Conservation (phyloP, 92 coral and sea anemone species). For the Umimayanthus kanabou region DNA sequence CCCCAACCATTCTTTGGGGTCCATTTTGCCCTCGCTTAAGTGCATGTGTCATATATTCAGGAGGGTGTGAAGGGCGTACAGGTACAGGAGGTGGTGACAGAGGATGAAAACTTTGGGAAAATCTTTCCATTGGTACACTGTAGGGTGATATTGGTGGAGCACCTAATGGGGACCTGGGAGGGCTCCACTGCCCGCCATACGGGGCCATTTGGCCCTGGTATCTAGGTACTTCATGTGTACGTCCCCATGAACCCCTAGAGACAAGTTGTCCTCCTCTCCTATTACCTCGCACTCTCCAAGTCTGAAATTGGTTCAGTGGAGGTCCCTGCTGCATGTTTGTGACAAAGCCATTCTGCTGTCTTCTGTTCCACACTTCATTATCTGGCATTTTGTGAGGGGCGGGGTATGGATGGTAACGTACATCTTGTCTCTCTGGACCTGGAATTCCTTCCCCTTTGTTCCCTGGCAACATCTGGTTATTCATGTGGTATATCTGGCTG, state of each 20-base stretch:
- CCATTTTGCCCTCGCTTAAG: not conserved
- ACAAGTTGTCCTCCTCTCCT: not conserved
- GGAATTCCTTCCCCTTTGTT: not conserved
- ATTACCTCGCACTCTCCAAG: slow-evolving; percentile 32
- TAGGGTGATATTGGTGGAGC: not conserved
- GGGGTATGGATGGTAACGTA: slow-evolving; percentile 20
- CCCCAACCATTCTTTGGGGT: slow-evolving; percentile 2
- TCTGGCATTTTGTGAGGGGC: not conserved
- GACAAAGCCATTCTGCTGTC: slow-evolving; percentile 25
- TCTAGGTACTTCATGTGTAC: not conserved
- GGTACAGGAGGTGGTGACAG: slow-evolving; percentile 4
- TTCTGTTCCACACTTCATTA: not conserved
- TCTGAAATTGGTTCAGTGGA: slow-evolving; percentile 6
- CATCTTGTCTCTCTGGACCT: not conserved
- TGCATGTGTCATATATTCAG: slow-evolving; percentile 15
- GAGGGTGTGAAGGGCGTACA: not conserved
- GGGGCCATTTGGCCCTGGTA: slow-evolving; percentile 30
- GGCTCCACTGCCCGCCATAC: slow-evolving; percentile 17
- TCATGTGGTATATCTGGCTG: not conserved
- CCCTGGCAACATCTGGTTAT: not conserved
- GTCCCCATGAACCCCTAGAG: slow-evolving; percentile 26
- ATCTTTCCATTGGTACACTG: not conserved
- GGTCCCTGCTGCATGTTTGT: not conserved
- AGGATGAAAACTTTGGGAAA: not conserved
- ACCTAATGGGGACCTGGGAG: slow-evolving; percentile 14